phyloP scores from a whole-genome alignment of 2,888 invertebrate genomes.

The Agonopterix arenella region DNA sequence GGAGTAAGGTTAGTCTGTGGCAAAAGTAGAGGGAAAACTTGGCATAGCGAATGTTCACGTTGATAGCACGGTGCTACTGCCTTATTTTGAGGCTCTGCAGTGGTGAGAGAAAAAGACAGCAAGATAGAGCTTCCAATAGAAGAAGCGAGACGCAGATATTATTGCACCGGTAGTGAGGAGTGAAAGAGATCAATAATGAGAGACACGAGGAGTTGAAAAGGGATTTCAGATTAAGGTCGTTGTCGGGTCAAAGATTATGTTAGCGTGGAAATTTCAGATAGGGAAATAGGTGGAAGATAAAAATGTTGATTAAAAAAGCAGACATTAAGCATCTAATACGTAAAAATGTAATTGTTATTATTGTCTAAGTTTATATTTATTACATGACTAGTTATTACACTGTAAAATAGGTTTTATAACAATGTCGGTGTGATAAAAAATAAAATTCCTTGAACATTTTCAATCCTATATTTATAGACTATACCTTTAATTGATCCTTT shows the following conservation, averaged over 20 bases:
- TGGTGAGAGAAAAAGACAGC: conserved; percentile 52
- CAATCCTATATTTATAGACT: no score
- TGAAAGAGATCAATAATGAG: conserved; percentile 78
- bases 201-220: conserved; percentile 76
- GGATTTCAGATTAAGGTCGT: conserved; percentile 78
- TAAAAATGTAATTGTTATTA: no score
- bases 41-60: conserved; percentile 60
- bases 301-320: no score
- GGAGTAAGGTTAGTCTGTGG: conserved; percentile 39
- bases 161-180: conserved; percentile 77
- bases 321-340: no score
- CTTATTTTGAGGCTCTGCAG: conserved; percentile 76
- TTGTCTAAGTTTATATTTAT: no score
- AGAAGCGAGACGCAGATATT: conserved; percentile 44
- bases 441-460: no score
- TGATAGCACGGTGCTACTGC: conserved; percentile 62
- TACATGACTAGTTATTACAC: no score
- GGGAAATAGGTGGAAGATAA: conserved; percentile 3
- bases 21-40: conserved; percentile 52
- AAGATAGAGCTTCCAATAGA: conserved; percentile 23
- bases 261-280: conserved; percentile 45
- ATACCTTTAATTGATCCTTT: no score
- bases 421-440: no score
- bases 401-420: no score
- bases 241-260: conserved; percentile 67